phyloP scores from a whole-genome alignment of 2,797 vertebrate genomes.

The Selene dorsalis region DNA sequence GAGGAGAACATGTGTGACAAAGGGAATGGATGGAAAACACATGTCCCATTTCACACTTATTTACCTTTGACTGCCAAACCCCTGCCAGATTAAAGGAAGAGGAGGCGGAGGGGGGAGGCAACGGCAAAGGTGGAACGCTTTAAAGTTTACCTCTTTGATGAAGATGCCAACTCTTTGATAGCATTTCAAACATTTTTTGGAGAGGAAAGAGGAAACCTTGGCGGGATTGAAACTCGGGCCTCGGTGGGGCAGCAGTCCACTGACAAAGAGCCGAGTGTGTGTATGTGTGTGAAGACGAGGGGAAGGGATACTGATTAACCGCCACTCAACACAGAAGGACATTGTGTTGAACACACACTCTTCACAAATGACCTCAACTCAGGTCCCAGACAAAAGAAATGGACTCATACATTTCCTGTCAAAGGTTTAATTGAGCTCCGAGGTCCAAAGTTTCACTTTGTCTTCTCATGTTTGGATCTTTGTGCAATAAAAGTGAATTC shows the following conservation, averaged over 20 bases:
- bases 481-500: background rate
- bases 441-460: background rate
- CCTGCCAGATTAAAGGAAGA: constrained; percentile 83
- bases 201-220: constrained; percentile 70
- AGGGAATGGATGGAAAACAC: constrained; percentile 85
- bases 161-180: constrained; percentile 78
- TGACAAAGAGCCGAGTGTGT: constrained; percentile 57
- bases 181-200: constrained; percentile 74
- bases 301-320: constrained; percentile 29
- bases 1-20: constrained; percentile 81
- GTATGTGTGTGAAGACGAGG: constrained; percentile 45
- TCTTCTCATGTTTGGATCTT: background rate
- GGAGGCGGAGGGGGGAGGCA: constrained; percentile 37
- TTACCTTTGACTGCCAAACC: constrained; percentile 84
- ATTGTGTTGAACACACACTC: constrained; percentile 18
- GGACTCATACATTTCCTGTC: background rate
- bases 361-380: background rate
- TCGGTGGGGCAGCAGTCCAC: constrained; percentile 36
- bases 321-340: constrained; percentile 33
- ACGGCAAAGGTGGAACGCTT: constrained; percentile 78
- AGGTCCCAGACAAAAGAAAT: background rate
- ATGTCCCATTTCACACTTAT: constrained; percentile 84
- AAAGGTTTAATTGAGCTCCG: background rate
- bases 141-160: constrained; percentile 78
- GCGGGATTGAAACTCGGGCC: constrained; percentile 54